These are phyloP conservation scores for Nemurella pictetii DNA, from an alignment of 2,888 invertebrate genomes.

Conservation along the genomic window DNA sequence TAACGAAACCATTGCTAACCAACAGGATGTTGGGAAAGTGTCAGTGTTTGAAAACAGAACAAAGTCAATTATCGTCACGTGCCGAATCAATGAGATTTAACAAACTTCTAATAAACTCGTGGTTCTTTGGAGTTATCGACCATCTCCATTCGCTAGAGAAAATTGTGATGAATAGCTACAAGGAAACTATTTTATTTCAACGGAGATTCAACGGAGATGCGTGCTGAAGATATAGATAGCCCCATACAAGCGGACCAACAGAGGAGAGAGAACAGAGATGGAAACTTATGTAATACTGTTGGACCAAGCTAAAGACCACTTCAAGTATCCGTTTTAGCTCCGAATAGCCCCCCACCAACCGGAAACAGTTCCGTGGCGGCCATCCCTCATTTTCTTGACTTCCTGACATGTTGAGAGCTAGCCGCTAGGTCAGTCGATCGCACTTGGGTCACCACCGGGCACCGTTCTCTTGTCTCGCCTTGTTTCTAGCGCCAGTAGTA, in stretches of 20 bases:
- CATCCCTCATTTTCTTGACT: constrained; percentile 5
- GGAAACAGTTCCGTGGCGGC: neutral
- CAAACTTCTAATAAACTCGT: neutral
- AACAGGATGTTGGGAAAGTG: neutral
- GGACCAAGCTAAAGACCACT: constrained; percentile 8
- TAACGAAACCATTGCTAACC: neutral
- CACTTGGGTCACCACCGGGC: neutral
- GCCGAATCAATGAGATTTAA: neutral
- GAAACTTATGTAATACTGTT: neutral
- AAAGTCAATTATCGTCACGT: neutral
- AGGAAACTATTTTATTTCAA: neutral
- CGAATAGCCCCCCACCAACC: neutral
- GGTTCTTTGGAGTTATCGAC: neutral
- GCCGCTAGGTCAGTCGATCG: neutral
- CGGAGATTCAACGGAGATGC: neutral
- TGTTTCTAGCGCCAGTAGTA: neutral
- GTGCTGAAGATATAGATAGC: neutral
- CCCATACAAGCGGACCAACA: neutral
- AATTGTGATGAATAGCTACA: neutral
- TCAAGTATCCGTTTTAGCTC: neutral
- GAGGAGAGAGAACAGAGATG: neutral
- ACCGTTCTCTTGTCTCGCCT: neutral
- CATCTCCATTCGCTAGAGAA: neutral
- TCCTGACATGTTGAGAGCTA: neutral
- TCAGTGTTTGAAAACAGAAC: neutral